A percentile compares a stretch with the other conserved stretches of the same genome.
Conservation (phyloP, 2,888 invertebrate genomes). For the Drosophila anceps region DNA sequence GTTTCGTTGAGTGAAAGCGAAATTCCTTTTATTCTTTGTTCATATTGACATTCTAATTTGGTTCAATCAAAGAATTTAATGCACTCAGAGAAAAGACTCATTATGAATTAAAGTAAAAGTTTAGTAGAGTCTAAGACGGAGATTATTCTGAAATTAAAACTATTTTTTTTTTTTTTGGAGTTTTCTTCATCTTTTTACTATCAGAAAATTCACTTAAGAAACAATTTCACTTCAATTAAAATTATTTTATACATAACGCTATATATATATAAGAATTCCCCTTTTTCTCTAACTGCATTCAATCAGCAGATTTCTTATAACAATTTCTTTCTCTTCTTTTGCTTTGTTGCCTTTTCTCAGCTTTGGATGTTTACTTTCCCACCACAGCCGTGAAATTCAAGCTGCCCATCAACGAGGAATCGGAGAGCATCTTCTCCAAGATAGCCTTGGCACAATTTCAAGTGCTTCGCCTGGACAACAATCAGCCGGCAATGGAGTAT, state of each 20-base stretch:
- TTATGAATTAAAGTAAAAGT: not conserved
- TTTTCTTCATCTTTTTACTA: too few species aligned
- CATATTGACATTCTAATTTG: not conserved
- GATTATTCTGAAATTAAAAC: too few species aligned
- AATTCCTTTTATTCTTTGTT: not conserved
- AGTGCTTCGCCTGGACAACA: constrained; percentile 76
- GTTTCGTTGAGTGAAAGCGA: not conserved
- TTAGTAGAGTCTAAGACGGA: not conserved
- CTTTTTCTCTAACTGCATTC: not conserved
- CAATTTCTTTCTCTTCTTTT: not conserved
- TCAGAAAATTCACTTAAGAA: too few species aligned
- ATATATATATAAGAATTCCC: not conserved
- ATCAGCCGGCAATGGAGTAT: constrained; percentile 73
- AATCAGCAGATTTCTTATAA: constrained; percentile 10
- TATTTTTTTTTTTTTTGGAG: not conserved
- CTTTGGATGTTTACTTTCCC: constrained; percentile 83
- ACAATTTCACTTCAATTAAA: too few species aligned
- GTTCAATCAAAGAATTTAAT: not conserved
- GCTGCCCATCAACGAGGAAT: constrained; percentile 83
- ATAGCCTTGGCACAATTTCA: constrained; percentile 84
- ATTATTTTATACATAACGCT: not conserved
- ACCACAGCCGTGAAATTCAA: constrained; percentile 82
- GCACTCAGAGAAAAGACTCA: not conserved
- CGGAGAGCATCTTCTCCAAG: constrained; percentile 83
- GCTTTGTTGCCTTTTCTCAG: constrained; percentile 59